phyloP scores from a whole-genome alignment of 2,113 vertebrate species.

The Oreochromis tanganicae region DNA sequence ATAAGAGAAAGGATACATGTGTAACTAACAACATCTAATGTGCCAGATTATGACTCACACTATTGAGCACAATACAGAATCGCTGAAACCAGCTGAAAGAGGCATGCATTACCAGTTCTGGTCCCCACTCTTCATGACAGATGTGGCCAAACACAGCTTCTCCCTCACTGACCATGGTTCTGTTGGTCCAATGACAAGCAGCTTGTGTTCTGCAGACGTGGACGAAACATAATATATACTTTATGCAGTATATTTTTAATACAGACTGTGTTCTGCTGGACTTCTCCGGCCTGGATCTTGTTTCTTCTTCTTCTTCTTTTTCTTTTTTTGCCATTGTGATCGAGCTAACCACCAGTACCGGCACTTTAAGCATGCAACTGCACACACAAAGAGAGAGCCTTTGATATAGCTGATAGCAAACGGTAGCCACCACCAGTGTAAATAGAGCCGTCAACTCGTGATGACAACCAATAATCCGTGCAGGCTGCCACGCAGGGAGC shows the following conservation, averaged over 20 bases:
- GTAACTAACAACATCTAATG: not conserved
- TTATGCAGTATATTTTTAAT: not conserved
- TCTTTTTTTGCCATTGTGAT: not conserved
- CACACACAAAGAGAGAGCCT: not conserved
- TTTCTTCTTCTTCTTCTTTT: not conserved
- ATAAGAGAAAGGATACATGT: not conserved
- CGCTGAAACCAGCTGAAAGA: not conserved
- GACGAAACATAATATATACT: not conserved
- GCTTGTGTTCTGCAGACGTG: slow-evolving; percentile 84
- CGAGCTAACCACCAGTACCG: not conserved
- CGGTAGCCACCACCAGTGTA: not conserved
- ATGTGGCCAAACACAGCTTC: slow-evolving; percentile 94
- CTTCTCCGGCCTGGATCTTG: not conserved
- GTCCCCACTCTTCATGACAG: slow-evolving; percentile 96
- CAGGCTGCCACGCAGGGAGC: not conserved
- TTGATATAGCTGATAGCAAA: not conserved
- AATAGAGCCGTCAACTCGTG: not conserved
- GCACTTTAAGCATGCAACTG: not conserved
- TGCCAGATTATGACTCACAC: not conserved
- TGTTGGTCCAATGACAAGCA: slow-evolving; percentile 85
- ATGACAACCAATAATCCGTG: slow-evolving; percentile 5
- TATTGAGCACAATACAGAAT: not conserved
- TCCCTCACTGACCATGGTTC: slow-evolving; percentile 96
- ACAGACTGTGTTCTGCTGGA: not conserved
- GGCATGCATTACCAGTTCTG: slow-evolving; percentile 86